Base-by-base conservation (phyloP, 2,888 invertebrate genomes). In the Saturnia japonica region DNA sequence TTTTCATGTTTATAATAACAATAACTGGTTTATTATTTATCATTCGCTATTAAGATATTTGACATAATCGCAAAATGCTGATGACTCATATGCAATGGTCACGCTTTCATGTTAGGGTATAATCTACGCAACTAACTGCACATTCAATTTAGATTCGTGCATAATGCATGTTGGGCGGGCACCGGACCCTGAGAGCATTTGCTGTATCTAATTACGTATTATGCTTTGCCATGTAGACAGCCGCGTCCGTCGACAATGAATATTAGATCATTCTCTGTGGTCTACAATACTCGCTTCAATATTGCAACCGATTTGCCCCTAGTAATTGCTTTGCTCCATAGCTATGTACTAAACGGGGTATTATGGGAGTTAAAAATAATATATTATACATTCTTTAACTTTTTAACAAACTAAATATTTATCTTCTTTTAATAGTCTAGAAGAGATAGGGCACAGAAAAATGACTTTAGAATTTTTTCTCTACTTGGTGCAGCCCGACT, bases 151-250 rank as follows among this genome's bases (percentile, higher is more conserved):
- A 85, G 88, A 88, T 82, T 88, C 88, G 89, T 91, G 90, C 91
- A 91, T 91, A 89, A 91, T 91, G 91, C 90, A 91, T 91, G 85
- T 79, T 84, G 81, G 75, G 82, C 83, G 78, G 82, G 82, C 81
- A 81, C 79, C 83, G 82, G 85, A 82, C 83, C 87, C 85, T 81
- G 85, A 79, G 87, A 88, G 89, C 91, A 90, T 91, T 90, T 88
- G 89, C 88, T 87, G 91, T 88, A 91, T 93, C 91, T 93, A 91
- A 93, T 93, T 91, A 92, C 90, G 90, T 89, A 92, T 93, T 90
- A 91, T 89, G 90, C 91, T 88, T 89, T 88, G 87, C 89, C 85
- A 88, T 89, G 89, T 89, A 91, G 89, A 88, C 88, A 81, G 86
- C 84, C 87, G 83, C 84, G 89, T 85, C 90, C 88, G 87, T 85